These are phyloP conservation scores for Caenorhabditis sinica DNA, from an alignment of 2,888 invertebrate species.

Conservation along the genomic window DNA sequence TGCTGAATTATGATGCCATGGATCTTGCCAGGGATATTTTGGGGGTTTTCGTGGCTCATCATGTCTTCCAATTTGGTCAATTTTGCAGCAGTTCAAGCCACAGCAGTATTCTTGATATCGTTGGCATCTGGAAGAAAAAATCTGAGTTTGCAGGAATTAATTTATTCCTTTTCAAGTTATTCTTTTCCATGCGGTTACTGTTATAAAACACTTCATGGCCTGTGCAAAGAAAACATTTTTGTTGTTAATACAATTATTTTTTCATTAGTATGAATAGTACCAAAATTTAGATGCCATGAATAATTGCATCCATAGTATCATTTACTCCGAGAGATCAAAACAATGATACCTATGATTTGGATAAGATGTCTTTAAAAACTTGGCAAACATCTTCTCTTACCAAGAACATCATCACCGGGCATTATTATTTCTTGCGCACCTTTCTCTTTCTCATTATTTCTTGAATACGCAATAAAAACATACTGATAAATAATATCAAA, in stretches of 20 bases:
- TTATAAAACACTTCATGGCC: no score
- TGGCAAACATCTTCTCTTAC: conserved; percentile 29
- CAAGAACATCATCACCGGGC: not conserved
- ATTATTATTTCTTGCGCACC: not conserved
- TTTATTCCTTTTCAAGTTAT: no score
- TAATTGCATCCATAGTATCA: not conserved
- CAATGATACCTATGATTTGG: not conserved
- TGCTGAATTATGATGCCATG: conserved; percentile 50
- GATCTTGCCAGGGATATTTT: conserved; percentile 69
- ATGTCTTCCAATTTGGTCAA: conserved; percentile 60
- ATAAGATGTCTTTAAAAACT: conserved; percentile 19
- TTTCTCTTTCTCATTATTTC: not conserved
- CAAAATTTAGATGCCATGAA: no score
- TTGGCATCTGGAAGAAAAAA: conserved; percentile 77
- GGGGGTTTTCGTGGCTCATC: conserved; percentile 49
- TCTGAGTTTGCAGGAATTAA: no score
- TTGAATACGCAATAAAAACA: conserved; percentile 56
- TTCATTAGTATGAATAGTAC: no score
- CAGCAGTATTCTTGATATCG: conserved; percentile 82
- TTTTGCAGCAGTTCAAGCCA: conserved; percentile 81
- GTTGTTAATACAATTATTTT: no score
- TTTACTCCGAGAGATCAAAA: not conserved
- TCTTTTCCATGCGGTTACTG: no score
- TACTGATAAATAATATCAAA: conserved; percentile 82
- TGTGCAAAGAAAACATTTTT: no score